These are phyloP conservation scores for Anthophora plumipes DNA, from an alignment of 2,888 invertebrate species.

Conservation along the genomic window DNA sequence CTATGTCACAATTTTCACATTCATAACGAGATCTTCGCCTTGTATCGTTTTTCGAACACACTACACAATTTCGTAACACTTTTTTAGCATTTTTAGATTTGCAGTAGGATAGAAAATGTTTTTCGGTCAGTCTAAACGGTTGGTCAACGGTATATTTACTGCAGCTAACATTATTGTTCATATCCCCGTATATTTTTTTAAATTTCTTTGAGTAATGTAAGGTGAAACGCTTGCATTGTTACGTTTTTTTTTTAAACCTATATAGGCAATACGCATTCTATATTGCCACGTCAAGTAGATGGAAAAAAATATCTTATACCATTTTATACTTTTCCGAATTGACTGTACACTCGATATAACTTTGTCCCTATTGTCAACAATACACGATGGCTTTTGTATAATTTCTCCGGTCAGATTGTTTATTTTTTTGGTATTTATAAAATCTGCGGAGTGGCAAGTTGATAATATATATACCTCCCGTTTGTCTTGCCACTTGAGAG, in stretches of 20 bases:
- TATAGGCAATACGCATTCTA: constrained; percentile 7
- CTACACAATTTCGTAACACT: not conserved
- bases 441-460: not conserved
- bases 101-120: not conserved
- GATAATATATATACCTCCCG: too few species aligned
- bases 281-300: not conserved
- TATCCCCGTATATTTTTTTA: constrained; percentile 1
- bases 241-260: too few species aligned
- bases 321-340: constrained; percentile 11
- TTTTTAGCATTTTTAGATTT: not conserved
- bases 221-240: constrained; percentile 2
- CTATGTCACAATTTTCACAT: too few species aligned
- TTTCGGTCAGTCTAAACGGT: constrained; percentile 3
- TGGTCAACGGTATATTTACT: not conserved
- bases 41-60: not conserved
- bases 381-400: constrained; percentile 4
- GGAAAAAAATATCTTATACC: constrained; percentile 15
- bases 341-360: constrained; percentile 20
- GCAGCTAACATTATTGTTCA: not conserved
- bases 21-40: too few species aligned
- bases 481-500: constrained; percentile 1
- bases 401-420: not conserved
- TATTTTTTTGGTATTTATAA: not conserved
- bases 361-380: not conserved
- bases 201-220: not conserved